Base-by-base conservation (phyloP, 2,888 invertebrate species). In the Ornithoptera priamus region DNA sequence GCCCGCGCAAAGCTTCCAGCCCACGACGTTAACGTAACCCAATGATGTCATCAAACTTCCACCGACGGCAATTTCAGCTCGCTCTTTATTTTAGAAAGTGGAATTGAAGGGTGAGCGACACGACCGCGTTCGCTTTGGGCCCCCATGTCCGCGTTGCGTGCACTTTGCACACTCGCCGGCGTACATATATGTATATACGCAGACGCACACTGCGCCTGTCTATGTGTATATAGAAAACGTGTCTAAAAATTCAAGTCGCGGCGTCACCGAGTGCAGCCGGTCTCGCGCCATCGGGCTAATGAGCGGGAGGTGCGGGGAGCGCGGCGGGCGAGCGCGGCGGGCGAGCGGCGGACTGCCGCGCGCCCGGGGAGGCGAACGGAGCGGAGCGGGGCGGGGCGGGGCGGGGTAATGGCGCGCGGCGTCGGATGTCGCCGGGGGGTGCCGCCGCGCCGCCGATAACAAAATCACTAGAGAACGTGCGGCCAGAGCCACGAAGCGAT, bases 351-450 rank as follows among this genome's bases (percentile, higher is more conserved):
- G 70, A 72, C 30, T 30, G 30, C 4, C 4, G 5, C 22, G 53
- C 78, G 78, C 73, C 74, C 39, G 76, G 76, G 76, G 78, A 73
- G 74, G 74, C 17, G 77, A 8, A 7, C 75, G 76, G 76, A 70
- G 78, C 76, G 74, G 74, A 8, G 39, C 75, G 76, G 76, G 69
- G 78, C 76, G 74, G 74, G 6, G 75, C 75, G 77, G 73, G 75
- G 74, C 77, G 73, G 79, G 82, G 88, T 87, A 88, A 85, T 88
- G 87, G 88, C 85, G 86, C 82, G 86, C 86, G 87, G 87, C 89
- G 90, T 88, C 87, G 89, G 87, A 87, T 88, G 90, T 88, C 92
- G 90, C 89, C 88, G 88, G 88, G 83, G 89, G 88, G 86, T 86
- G 87, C 69, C 69, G 81, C 81, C 81, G 83, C 83, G 84, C 80